Evolutionary conservation across 64 coral and sea anemone species (phyloP).

Genomic region (Dendrophyllia cribrosa): DNA sequence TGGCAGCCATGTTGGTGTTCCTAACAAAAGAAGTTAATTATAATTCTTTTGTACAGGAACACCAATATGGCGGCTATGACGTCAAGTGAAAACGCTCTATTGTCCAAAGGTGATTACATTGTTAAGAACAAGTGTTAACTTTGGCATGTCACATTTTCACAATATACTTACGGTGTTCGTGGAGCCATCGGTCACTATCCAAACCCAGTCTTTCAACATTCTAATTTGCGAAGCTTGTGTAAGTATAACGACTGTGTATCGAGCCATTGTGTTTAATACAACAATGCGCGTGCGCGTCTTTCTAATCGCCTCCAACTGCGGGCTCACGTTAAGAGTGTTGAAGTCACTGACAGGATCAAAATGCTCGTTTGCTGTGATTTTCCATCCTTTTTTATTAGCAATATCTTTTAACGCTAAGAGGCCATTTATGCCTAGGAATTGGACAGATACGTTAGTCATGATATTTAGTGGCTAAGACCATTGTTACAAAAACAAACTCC

Average conservation of each 20-base stretch:
- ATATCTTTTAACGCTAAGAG: constrained; percentile 75
- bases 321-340: constrained; percentile 36
- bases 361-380: constrained; percentile 74
- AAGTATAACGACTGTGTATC: constrained; percentile 72
- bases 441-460: background rate
- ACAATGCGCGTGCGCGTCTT: constrained; percentile 64
- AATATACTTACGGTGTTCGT: constrained; percentile 53
- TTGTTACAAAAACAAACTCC: too few species aligned
- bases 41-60: too few species aligned
- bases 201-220: constrained; percentile 78
- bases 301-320: constrained; percentile 60
- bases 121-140: too few species aligned
- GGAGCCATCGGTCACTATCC: constrained; percentile 82
- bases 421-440: constrained; percentile 72
- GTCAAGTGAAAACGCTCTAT: too few species aligned
- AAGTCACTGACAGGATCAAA: constrained; percentile 66
- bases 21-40: too few species aligned
- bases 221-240: constrained; percentile 66
- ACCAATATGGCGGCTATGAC: too few species aligned
- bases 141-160: too few species aligned
- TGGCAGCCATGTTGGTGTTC: too few species aligned
- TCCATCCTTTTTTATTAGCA: constrained; percentile 77
- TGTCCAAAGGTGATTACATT: too few species aligned
- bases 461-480: too few species aligned
- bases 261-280: constrained; percentile 72